Conservation (phyloP, 2,888 invertebrate genomes). For the Microctonus brassicae region DNA sequence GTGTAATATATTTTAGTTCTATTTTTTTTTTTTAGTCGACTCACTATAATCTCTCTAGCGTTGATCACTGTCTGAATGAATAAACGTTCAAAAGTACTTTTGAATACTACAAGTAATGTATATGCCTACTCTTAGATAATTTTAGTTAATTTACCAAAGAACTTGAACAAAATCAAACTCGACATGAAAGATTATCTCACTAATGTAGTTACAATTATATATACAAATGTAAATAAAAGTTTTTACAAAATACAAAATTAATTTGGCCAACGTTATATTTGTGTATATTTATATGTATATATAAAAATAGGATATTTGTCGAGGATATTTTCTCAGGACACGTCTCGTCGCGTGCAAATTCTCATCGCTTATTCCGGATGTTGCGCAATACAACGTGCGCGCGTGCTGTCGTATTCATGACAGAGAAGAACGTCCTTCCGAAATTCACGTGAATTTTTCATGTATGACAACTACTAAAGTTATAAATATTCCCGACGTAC, state of each 20-base stretch:
- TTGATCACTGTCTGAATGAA: neutral
- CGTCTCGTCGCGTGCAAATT: conserved; percentile 41
- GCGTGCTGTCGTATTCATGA: neutral
- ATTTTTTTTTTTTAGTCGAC: neutral
- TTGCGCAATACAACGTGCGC: conserved; percentile 19
- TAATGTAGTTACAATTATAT: neutral
- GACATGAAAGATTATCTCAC: neutral
- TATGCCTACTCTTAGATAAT: neutral
- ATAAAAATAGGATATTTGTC: neutral
- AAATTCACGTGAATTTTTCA: conserved; percentile 1
- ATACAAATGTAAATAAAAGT: neutral
- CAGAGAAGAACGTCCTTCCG: neutral
- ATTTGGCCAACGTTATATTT: neutral
- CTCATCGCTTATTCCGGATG: conserved; percentile 23
- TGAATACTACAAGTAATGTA: neutral
- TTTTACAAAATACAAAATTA: neutral
- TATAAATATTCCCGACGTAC: neutral
- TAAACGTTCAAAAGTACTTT: neutral
- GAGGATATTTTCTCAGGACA: conserved; percentile 2
- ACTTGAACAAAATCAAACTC: neutral
- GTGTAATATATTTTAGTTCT: neutral
- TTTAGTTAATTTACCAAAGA: neutral
- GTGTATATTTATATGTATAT: neutral
- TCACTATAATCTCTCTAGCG: neutral
- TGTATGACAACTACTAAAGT: neutral